Base-by-base conservation (phyloP, 2,888 invertebrate genomes). In the Harpalus rufipes region DNA sequence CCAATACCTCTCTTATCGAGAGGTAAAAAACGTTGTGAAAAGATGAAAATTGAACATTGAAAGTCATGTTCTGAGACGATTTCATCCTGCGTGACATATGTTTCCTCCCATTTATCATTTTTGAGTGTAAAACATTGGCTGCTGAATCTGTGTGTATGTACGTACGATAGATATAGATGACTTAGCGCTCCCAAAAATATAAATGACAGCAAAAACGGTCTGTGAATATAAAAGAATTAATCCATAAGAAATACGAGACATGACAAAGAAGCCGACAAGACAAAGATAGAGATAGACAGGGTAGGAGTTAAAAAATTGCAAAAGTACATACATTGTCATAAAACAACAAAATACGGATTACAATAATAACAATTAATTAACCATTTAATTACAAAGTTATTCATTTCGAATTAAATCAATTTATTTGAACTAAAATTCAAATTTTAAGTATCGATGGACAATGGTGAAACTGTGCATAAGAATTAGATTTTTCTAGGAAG, bases 201-300 rank as follows among this genome's bases (percentile, higher is more conserved):
- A 82, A 82, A 82, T 82, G 82, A 82, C 72, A 72, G 72, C 82
- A 82, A 82, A 82, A 82, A 82, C 82, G 72, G 51, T 56, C 25
- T 44, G 68, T 82, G 82, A 82, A 82, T 82, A 82, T 82, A 82
- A 82, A 82, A 82, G 82, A 82, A 82, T 82, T 82, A 82, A 82
- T 82, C 82, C 82, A 82, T 82, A 82, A 68, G 82, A 82, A 82
- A 82, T 72, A 82, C 72, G 82, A 82, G 51, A 58, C 63, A 32
- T n/a, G 32, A 21, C 21, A 21, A 63, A 68, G 16, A 65, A 65
- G 56, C 7, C 63, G 51, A 44, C 51, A 25, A 56, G 58, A 61
- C 72, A 44, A 41, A 44, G 72, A 74, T 21, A 16, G 41, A 44
- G 14, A 44, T 7, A 44, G 44, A 44, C 80, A 63, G 63, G 41